Evolutionary conservation across 2,888 invertebrate genomes (phyloP).

Genomic region (Synanthedon myopaeformis): DNA sequence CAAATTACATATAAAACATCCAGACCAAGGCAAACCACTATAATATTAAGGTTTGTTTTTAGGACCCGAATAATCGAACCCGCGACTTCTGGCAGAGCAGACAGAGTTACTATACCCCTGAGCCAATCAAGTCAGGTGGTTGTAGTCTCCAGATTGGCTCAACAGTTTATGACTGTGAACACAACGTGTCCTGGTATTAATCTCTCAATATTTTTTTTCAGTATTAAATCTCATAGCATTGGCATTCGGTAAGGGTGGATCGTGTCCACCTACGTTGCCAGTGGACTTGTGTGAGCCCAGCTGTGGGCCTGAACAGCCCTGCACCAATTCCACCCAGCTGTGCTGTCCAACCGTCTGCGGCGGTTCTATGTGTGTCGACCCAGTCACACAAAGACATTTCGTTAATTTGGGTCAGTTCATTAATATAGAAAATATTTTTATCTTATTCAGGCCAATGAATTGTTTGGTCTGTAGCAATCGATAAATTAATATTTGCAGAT

Average conservation of each 20-base stretch:
- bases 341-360: slow-evolving; percentile 63
- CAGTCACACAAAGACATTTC: slow-evolving; percentile 45
- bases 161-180: no score
- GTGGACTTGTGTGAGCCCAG: slow-evolving; percentile 54
- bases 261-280: slow-evolving; percentile 66
- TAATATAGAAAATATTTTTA: neutral
- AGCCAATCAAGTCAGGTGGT: no score
- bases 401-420: slow-evolving; percentile 35
- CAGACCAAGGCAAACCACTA: no score
- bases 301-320: slow-evolving; percentile 46
- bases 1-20: no score
- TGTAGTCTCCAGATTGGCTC: no score
- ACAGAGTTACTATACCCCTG: no score
- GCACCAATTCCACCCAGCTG: slow-evolving; percentile 34
- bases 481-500: neutral
- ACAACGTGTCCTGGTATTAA: no score
- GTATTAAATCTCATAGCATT: neutral
- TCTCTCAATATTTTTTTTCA: neutral
- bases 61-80: no score
- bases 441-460: neutral
- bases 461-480: no score
- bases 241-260: slow-evolving; percentile 24
- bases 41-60: no score
- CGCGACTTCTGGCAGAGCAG: no score
- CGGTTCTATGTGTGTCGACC: slow-evolving; percentile 56